Percentiles rank a stretch among this genome's conserved stretches.
These are phyloP conservation scores for Balaenoptera acutorostrata DNA, from an alignment of 2,113 vertebrate genomes.

Conservation along the genomic window DNA sequence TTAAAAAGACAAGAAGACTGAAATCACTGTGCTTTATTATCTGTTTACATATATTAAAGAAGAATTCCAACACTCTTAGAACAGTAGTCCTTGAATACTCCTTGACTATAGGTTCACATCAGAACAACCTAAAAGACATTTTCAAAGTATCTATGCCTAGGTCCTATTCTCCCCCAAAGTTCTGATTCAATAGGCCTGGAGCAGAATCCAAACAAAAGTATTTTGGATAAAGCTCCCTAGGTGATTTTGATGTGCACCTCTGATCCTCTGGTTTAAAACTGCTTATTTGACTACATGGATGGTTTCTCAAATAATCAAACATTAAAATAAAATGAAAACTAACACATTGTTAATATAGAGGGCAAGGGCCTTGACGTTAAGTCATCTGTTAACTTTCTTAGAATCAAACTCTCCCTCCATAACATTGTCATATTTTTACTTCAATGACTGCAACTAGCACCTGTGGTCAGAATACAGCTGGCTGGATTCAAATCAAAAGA, in stretches of 20 bases:
- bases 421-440: constrained; percentile 2
- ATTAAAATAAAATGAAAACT: constrained; percentile 30
- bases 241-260: neutral
- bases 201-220: neutral
- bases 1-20: neutral
- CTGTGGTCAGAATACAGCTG: constrained; percentile 32
- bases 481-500: constrained; percentile 43
- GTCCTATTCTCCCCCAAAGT: neutral
- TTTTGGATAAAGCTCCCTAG: neutral
- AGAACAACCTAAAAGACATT: neutral
- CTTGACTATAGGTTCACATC: neutral
- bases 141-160: neutral
- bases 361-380: neutral
- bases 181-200: neutral
- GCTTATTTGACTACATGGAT: neutral
- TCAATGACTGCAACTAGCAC: neutral
- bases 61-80: neutral
- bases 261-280: neutral
- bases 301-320: constrained; percentile 16
- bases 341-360: constrained; percentile 14
- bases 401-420: neutral
- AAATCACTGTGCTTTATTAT: neutral
- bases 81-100: neutral
- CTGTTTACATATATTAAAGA: neutral
- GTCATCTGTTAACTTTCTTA: neutral